Evolutionary conservation across 2,797 vertebrate species (phyloP).

Genomic region (Coreius guichenoti): DNA sequence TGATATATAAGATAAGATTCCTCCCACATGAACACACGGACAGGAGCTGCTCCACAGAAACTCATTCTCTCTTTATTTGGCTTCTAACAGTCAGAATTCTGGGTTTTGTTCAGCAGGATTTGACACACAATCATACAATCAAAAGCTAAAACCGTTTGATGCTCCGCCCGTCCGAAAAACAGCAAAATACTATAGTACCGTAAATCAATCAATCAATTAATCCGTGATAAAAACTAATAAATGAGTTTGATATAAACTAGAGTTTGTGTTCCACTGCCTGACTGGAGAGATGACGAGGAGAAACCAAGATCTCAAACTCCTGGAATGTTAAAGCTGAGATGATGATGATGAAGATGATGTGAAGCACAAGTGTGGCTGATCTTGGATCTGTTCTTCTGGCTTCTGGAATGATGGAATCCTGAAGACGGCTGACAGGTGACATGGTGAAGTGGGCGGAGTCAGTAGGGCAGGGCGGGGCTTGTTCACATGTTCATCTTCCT

Average conservation of each 20-base stretch:
- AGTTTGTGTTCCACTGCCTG: constrained; percentile 10
- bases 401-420: background rate
- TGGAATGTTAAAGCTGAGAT: background rate
- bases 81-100: constrained; percentile 12
- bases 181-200: constrained; percentile 34
- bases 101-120: constrained; percentile 52
- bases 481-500: constrained; percentile 37
- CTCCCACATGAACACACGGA: constrained; percentile 5
- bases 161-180: constrained; percentile 28
- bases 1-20: too few species aligned
- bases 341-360: background rate
- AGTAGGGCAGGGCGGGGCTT: too few species aligned
- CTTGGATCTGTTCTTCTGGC: constrained; percentile 2
- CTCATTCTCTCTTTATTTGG: constrained; percentile 56
- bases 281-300: background rate
- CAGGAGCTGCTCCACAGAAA: constrained; percentile 31
- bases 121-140: constrained; percentile 48
- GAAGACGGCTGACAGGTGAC: background rate
- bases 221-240: constrained; percentile 7
- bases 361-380: too few species aligned
- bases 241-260: constrained; percentile 14
- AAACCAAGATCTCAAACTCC: background rate
- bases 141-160: constrained; percentile 43
- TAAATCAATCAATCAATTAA: constrained; percentile 29
- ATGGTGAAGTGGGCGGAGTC: background rate